Evolutionary conservation across 2,113 vertebrate genomes (phyloP).

Genomic region (Apaloderma vittatum): DNA sequence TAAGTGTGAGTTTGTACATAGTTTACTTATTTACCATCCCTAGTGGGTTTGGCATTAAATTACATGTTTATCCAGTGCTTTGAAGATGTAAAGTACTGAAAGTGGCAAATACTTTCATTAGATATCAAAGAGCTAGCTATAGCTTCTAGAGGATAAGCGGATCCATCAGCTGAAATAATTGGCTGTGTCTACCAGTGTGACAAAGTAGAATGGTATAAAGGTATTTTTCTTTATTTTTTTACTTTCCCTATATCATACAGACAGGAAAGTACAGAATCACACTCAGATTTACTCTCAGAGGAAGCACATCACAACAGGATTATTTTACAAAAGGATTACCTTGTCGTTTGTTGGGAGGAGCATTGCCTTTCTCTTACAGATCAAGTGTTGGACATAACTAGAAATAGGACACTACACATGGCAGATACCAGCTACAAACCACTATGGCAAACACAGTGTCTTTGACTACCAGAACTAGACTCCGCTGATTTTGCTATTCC

Average conservation of each 20-base stretch:
- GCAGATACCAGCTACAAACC: not conserved
- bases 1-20: constrained; percentile 21
- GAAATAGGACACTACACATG: not conserved
- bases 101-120: constrained; percentile 25
- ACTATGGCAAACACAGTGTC: rapidly evolving
- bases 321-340: not conserved
- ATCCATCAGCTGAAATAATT: constrained; percentile 54
- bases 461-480: not conserved
- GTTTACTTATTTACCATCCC: constrained; percentile 36
- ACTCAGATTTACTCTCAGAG: not conserved
- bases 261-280: not conserved
- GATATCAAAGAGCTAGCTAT: constrained; percentile 49
- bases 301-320: not conserved
- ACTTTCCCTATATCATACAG: not conserved
- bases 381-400: not conserved
- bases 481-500: not conserved
- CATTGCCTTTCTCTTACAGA: not conserved
- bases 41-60: constrained; percentile 30
- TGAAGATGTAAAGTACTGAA: constrained; percentile 51
- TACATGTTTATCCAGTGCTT: constrained; percentile 52
- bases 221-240: not conserved
- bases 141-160: constrained; percentile 5
- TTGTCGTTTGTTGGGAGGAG: not conserved
- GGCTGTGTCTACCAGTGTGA: not conserved
- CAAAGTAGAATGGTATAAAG: not conserved